Conservation (phyloP, 1,140 invertebrate species). For the Drosophila novamexicana region DNA sequence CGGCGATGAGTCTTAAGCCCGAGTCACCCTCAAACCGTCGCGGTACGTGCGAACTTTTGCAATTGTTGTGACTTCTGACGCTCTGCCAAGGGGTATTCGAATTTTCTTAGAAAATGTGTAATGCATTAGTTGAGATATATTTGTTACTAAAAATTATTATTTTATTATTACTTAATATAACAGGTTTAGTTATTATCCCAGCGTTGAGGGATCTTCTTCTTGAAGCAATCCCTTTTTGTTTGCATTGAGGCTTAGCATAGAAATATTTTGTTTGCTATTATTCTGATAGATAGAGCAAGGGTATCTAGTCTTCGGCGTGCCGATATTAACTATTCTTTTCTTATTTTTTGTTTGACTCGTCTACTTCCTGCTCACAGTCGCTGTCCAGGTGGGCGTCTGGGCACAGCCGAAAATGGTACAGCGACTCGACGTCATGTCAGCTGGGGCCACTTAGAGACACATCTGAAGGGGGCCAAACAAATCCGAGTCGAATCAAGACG, state of each 20-base stretch:
- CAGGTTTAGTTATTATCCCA: too few relatives aligned
- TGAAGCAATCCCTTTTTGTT: too few relatives aligned
- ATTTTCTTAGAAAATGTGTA: too few relatives aligned
- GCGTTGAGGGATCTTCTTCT: too few relatives aligned
- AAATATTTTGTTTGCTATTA: too few relatives aligned
- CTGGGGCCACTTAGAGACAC: slow-evolving; percentile 36
- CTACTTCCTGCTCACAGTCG: slow-evolving; percentile 62
- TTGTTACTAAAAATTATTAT: too few relatives aligned
- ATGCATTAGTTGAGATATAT: too few relatives aligned
- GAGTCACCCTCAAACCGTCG: slow-evolving; percentile 16
- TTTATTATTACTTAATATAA: too few relatives aligned
- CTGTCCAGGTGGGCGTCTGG: slow-evolving; percentile 52
- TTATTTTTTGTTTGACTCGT: slow-evolving; percentile 2
- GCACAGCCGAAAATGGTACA: slow-evolving; percentile 66
- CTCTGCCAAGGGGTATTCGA: not conserved
- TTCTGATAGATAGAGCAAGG: not conserved
- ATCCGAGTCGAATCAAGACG: slow-evolving; percentile 43
- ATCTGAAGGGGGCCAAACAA: slow-evolving; percentile 32
- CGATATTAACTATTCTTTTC: not conserved
- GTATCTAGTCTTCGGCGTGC: not conserved
- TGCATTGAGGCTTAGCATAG: too few relatives aligned
- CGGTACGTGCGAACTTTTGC: slow-evolving; percentile 33
- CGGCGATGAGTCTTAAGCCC: slow-evolving; percentile 25
- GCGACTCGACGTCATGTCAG: slow-evolving; percentile 47
- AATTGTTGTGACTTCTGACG: slow-evolving; percentile 18